These are phyloP conservation scores for Hozukius guyotensis DNA, from an alignment of 2,797 vertebrate genomes.

Conservation along the genomic window DNA sequence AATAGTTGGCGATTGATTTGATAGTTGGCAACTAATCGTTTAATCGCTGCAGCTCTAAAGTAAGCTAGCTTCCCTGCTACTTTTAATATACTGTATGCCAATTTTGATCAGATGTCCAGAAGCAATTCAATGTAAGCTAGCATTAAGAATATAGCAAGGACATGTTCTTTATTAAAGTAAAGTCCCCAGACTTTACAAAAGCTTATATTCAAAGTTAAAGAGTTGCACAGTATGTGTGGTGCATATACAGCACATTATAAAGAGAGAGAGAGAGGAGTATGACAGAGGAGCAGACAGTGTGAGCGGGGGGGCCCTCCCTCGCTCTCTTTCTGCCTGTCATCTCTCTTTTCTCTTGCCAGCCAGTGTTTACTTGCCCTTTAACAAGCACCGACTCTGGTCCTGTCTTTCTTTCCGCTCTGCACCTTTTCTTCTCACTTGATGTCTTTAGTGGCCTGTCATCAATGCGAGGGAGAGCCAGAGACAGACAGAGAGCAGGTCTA, in stretches of 20 bases:
- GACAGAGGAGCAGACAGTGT: background rate
- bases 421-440: slow-evolving; percentile 55
- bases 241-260: background rate
- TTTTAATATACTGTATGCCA: background rate
- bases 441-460: slow-evolving; percentile 45
- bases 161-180: background rate
- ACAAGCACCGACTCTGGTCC: slow-evolving; percentile 27
- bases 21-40: no score
- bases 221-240: background rate
- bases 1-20: no score
- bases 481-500: slow-evolving; percentile 24
- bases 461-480: slow-evolving; percentile 7
- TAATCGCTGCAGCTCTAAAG: no score
- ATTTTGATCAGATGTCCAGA: background rate
- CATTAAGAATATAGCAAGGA: no score
- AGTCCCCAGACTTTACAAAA: background rate
- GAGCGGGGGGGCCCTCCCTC: no score
- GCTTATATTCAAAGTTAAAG: background rate
- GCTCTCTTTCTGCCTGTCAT: background rate
- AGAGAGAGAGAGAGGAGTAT: background rate
- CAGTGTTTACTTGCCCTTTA: slow-evolving; percentile 60
- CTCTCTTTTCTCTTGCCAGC: slow-evolving; percentile 25
- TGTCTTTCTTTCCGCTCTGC: slow-evolving; percentile 63
- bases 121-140: background rate
- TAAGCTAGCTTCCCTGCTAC: background rate